Evolutionary conservation across 2,113 vertebrate species (phyloP).

Genomic region (human): GRCh38 chr13:57669001-57669500

Average conservation of each 20-base stretch:
- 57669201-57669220: background rate
- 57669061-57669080: too few species aligned
- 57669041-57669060: too few species aligned
- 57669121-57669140: too few species aligned
- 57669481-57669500: background rate
- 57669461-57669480: background rate
- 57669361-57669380: background rate
- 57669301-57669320: background rate
- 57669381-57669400: background rate
- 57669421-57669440: background rate
- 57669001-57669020: too few species aligned
- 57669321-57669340: background rate
- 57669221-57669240: conserved; percentile 5
- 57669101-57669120: too few species aligned
- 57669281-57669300: background rate
- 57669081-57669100: too few species aligned
- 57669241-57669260: background rate
- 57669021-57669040: too few species aligned
- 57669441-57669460: background rate
- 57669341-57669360: background rate
- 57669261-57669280: background rate
- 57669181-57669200: background rate
- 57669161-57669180: background rate
- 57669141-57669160: too few species aligned
- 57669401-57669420: background rate